phyloP scores from a whole-genome alignment of 1,140 invertebrate species.

The Lasaia peninsularis region DNA sequence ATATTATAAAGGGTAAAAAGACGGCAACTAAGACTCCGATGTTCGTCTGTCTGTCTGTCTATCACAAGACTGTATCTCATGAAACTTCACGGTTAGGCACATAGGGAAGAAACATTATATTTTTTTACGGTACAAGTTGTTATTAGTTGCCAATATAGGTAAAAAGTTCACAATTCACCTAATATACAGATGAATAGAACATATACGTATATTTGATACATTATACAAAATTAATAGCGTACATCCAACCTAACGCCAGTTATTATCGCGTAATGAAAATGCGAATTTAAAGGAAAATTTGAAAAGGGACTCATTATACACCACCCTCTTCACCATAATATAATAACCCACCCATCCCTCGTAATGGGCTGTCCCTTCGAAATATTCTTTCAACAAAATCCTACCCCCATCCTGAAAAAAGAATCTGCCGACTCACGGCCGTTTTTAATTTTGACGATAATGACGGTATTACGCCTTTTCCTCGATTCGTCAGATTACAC shows the following conservation, averaged over 20 bases:
- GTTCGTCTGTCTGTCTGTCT: too few species aligned
- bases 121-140: too few species aligned
- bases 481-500: slow-evolving; percentile 54
- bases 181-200: background rate
- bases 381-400: slow-evolving; percentile 69
- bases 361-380: slow-evolving; percentile 56
- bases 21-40: too few species aligned
- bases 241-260: slow-evolving; percentile 32
- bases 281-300: slow-evolving; percentile 56
- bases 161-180: too few species aligned
- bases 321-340: slow-evolving; percentile 49
- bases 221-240: slow-evolving; percentile 13
- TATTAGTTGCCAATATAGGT: too few species aligned
- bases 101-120: too few species aligned
- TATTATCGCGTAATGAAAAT: slow-evolving; percentile 55
- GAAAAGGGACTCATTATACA: slow-evolving; percentile 70
- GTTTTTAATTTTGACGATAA: slow-evolving; percentile 72
- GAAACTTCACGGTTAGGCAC: too few species aligned
- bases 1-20: too few species aligned
- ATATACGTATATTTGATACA: slow-evolving; percentile 1
- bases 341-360: slow-evolving; percentile 63
- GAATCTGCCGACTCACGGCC: slow-evolving; percentile 69
- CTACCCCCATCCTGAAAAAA: slow-evolving; percentile 63
- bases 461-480: slow-evolving; percentile 60
- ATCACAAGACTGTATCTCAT: too few species aligned